Base-by-base conservation (phyloP, 1,140 invertebrate genomes). In the Episyrphus balteatus region DNA sequence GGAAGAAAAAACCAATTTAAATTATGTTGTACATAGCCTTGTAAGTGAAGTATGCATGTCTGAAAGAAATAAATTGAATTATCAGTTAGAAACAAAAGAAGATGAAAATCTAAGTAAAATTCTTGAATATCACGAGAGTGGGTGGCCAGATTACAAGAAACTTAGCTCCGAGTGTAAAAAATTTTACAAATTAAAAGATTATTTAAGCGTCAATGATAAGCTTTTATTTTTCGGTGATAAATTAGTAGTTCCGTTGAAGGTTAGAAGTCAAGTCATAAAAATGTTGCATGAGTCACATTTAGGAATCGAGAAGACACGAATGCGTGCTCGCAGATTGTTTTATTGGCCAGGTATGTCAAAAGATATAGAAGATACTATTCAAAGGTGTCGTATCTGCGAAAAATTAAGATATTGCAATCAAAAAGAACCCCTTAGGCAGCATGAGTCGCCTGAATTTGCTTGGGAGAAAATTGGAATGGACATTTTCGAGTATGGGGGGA, bases 321-420 rank as follows among this genome's bases (percentile, higher is more conserved):
- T 40, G 15, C 6, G 47, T n/a, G 44, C 36, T 34, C 42, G 47
- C 17, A 44, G 42, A n/a, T 37, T 44, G 11, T 55, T 43, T 34
- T 47, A 31, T 42, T 47, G 44, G 44, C 40, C 43, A 32, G 46
- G 42, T 5, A 50, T 53, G 48, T 42, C 5, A 17, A 30, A 12
- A 8, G 10, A 49, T 5, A 46, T 49, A 2, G 42, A 45, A 17
- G 31, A 46, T 42, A 12, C 44, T 8, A 17, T 52, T 17, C 5
- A 7, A 33, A n/a, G 38, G 2, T 54, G 50, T 30, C 17, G 3
- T 8, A 15, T 49, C 26, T 54, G 53, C 47, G 46, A 49, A 40
- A 49, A 51, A 42, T 54, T 49, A 19, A 32, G 17, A 49, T 19
- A 36, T 14, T 45, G 43, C 36, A 51, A 52, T 43, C 40, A 42